Evolutionary conservation across 2,888 invertebrate genomes (phyloP).

Genomic region (Cataglyphis rosenhaueri): DNA sequence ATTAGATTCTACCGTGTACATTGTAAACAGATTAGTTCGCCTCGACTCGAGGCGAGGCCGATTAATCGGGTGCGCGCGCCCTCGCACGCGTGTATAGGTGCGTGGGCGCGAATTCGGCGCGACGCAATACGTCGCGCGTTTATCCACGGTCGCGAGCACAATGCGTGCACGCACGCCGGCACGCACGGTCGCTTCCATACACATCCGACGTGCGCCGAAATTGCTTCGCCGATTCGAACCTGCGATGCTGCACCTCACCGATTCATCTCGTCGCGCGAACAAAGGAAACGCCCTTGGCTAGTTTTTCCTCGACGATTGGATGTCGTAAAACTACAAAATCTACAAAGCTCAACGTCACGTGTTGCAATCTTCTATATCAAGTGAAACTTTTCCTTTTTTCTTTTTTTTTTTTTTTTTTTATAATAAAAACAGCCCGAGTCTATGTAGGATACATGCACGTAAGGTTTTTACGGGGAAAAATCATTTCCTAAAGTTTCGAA

Average conservation of each 20-base stretch:
- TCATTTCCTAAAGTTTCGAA: background rate
- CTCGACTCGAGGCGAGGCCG: conserved; percentile 55
- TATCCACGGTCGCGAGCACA: conserved; percentile 32
- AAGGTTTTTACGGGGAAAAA: background rate
- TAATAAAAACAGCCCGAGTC: background rate
- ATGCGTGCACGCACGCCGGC: conserved; percentile 7
- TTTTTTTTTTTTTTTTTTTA: background rate
- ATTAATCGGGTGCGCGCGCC: conserved; percentile 53
- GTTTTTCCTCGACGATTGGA: background rate
- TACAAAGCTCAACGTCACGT: background rate
- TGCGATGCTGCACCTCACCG: background rate
- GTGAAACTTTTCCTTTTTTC: background rate
- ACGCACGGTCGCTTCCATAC: background rate
- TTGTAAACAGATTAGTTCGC: conserved; percentile 59
- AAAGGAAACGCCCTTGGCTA: background rate
- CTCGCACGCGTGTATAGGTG: background rate
- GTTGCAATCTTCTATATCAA: background rate
- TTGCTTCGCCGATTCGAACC: conserved; percentile 23
- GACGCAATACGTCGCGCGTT: conserved; percentile 23
- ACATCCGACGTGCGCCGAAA: conserved; percentile 8
- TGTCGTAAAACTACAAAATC: background rate
- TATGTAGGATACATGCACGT: too few relatives aligned
- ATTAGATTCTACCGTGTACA: conserved; percentile 55
- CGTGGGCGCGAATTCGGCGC: background rate
- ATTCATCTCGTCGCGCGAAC: conserved; percentile 8